These are phyloP conservation scores for Aldabrachelys gigantea DNA, from an alignment of 2,113 vertebrate species.

Conservation along the genomic window DNA sequence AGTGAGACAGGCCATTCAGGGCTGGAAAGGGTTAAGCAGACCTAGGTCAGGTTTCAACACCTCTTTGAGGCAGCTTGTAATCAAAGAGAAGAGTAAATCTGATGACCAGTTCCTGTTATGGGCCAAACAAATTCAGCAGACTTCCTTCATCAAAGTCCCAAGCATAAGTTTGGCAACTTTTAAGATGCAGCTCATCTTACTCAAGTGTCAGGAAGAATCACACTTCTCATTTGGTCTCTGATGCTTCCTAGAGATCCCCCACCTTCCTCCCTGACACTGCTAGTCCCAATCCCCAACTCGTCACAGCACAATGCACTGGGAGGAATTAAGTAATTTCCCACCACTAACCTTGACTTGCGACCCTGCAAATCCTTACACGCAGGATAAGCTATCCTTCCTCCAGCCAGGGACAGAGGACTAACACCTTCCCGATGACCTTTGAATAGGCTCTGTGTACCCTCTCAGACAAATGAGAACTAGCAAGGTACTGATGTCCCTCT, in stretches of 20 bases:
- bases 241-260: background rate
- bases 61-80: background rate
- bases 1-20: background rate
- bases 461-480: fast-evolving
- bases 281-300: background rate
- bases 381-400: background rate
- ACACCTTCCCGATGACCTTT: background rate
- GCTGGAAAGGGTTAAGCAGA: background rate
- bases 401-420: fast-evolving
- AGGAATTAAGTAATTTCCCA: background rate
- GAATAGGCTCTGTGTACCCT: background rate
- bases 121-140: background rate
- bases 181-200: background rate
- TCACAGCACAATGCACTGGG: background rate
- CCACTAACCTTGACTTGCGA: background rate
- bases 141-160: background rate
- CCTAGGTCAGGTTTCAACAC: background rate
- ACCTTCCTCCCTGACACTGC: fast-evolving
- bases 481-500: background rate
- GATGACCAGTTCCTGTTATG: background rate
- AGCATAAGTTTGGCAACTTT: background rate
- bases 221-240: background rate
- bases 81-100: background rate
- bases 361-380: background rate
- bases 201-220: background rate